A percentile compares a stretch with the other conserved stretches of the same genome.
These are phyloP conservation scores for Notothenia rossii DNA, from an alignment of 2,113 vertebrate genomes.

Conservation along the genomic window DNA sequence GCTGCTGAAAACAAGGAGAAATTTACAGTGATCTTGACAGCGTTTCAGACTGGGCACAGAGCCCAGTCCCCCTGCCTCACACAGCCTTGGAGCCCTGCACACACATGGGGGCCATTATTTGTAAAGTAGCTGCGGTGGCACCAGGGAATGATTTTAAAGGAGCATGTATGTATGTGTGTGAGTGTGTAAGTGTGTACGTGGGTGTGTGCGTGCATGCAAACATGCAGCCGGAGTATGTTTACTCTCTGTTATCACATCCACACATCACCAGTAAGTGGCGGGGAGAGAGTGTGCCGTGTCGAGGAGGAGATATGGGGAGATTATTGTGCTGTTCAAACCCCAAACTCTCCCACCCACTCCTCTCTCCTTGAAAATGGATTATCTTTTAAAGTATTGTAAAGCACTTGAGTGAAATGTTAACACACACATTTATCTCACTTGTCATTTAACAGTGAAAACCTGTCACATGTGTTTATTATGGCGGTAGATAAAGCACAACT, in stretches of 20 bases:
- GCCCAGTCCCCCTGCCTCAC: conserved; percentile 81
- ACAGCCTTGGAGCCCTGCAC: conserved; percentile 78
- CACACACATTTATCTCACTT: conserved; percentile 65
- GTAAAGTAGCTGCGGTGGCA: conserved; percentile 84
- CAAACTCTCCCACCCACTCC: conserved; percentile 55
- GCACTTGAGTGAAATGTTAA: conserved; percentile 76
- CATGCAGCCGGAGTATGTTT: conserved; percentile 74
- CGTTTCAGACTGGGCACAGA: conserved; percentile 81
- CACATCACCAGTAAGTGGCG: conserved; percentile 71
- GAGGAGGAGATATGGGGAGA: conserved; percentile 68
- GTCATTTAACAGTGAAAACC: conserved; percentile 55
- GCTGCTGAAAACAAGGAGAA: conserved; percentile 80
- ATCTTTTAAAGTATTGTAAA: conserved; percentile 75
- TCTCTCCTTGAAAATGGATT: conserved; percentile 68
- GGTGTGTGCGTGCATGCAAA: conserved; percentile 43
- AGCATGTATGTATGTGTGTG: conserved; percentile 16
- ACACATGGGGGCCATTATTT: conserved; percentile 85
- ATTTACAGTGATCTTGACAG: conserved; percentile 85
- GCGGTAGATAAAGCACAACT: conserved; percentile 48
- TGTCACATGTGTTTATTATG: conserved; percentile 61
- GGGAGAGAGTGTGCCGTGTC: conserved; percentile 59
- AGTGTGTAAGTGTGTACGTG: conserved; percentile 7
- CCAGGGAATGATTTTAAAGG: conserved; percentile 80
- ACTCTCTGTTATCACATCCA: conserved; percentile 74
- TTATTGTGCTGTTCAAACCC: conserved; percentile 69